A percentile compares a stretch with the other conserved stretches of the same genome.
These are phyloP conservation scores for Hystrix brachyura DNA, from an alignment of 2,113 vertebrate species.

Conservation along the genomic window DNA sequence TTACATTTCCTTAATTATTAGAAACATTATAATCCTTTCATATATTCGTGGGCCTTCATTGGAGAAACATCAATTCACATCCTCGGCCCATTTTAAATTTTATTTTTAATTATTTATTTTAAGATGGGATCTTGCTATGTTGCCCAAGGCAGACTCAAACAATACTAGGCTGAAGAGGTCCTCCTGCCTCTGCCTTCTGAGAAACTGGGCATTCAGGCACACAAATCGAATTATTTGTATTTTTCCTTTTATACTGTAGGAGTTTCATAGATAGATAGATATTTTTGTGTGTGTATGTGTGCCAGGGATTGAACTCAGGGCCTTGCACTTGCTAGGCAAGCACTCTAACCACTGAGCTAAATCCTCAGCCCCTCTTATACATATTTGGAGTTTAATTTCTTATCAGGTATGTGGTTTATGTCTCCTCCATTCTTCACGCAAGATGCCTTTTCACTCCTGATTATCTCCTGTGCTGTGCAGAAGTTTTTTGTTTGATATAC, in stretches of 20 bases:
- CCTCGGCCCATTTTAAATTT: neutral
- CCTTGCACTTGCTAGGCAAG: too few relatives aligned
- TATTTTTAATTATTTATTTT: neutral
- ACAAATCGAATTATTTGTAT: neutral
- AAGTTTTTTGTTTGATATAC: neutral
- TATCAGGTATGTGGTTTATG: neutral
- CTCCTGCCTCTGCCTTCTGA: neutral
- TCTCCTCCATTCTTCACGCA: neutral
- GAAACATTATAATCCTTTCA: neutral
- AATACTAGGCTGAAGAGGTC: neutral
- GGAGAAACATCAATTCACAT: neutral
- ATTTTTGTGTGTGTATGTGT: too few relatives aligned
- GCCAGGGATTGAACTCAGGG: too few relatives aligned
- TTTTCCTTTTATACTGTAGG: neutral
- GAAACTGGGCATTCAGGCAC: neutral
- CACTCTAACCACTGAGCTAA: too few relatives aligned
- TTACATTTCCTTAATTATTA: neutral
- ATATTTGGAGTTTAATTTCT: neutral
- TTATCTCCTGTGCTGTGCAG: neutral
- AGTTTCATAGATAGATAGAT: neutral
- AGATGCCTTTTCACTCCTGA: neutral
- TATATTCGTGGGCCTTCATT: neutral
- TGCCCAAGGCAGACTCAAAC: neutral
- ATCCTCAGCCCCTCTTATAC: neutral
- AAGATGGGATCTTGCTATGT: neutral